Evolutionary conservation across 2,888 invertebrate genomes (phyloP), one percentile per base, ranked within the genome.

Genomic region (Cryptus viduatorius): DNA sequence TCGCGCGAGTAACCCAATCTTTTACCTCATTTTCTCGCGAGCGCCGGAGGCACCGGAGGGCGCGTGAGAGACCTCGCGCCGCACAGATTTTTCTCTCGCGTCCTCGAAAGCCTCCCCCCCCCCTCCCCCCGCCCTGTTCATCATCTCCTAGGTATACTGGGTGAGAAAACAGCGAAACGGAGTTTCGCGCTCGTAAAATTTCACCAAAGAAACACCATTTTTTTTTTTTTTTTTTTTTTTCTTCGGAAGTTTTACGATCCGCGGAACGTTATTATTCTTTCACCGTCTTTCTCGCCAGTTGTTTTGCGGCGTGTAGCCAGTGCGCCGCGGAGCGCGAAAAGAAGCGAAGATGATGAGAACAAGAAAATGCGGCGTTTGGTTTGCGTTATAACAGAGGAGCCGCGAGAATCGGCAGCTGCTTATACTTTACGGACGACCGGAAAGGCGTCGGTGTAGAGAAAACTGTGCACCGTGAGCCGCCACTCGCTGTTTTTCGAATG

Each of bases 141-240:
- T n/a, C n/a, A n/a, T 29, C 50, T 44, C 31, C 31, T 44, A 1
- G 48, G 46, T n/a, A 76, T 71, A 37, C n/a, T 14, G 53, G 46
- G 59, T 65, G 59, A 75, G 76, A 59, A 79, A 24, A 31, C 29
- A 31, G 50, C 31, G 61, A 65, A 53, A 75, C 48, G 50, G 42
- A 59, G 46, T 67, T 76, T 67, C 76, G 65, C 71, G 76, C 46
- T 83, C 83, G 71, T 83, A 76, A 83, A 79, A 71, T 79, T 69
- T 79, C 71, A 50, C 61, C 56, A 67, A 79, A 83, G 79, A 76
- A 83, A 69, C 61, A 24, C 31, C 46, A 44, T 0, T 37, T 7
- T 37, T 69, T 14, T 53, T 24, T 73, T 69, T 14, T 53, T 24
- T 73, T 61, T 73, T 79, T 72, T 64, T 64, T 44, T 31, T 29